These are phyloP conservation scores for Luperina testacea DNA, from an alignment of 2,888 invertebrate genomes.

Conservation along the genomic window DNA sequence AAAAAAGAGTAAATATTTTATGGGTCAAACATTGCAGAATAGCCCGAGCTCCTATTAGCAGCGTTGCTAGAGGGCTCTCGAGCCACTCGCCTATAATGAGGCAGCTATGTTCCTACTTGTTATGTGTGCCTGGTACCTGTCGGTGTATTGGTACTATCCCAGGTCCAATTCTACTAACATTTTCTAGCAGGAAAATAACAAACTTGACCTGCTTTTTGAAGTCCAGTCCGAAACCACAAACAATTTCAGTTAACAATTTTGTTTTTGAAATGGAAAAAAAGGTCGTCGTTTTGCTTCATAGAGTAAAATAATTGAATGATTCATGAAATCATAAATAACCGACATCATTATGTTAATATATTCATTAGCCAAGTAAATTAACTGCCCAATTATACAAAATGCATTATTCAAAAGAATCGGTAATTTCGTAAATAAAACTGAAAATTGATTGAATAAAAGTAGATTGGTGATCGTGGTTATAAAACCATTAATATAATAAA, in stretches of 20 bases:
- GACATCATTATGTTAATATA: slow-evolving; percentile 32
- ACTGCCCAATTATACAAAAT: slow-evolving; percentile 32
- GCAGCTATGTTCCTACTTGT: slow-evolving; percentile 62
- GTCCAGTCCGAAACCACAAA: not conserved
- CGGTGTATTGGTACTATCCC: slow-evolving; percentile 18
- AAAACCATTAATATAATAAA: not conserved
- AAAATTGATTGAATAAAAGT: slow-evolving; percentile 22
- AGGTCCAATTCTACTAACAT: slow-evolving; percentile 11
- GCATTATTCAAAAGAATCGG: slow-evolving; percentile 27
- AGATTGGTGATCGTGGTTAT: not conserved
- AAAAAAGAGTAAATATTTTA: slow-evolving; percentile 53
- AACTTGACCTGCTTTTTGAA: slow-evolving; percentile 12
- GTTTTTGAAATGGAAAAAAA: not conserved
- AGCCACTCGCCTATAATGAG: slow-evolving; percentile 78
- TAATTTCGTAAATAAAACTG: slow-evolving; percentile 17
- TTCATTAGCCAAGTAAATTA: slow-evolving; percentile 29
- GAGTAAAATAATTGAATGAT: slow-evolving; percentile 29
- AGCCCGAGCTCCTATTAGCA: slow-evolving; percentile 70
- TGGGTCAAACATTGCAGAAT: slow-evolving; percentile 67
- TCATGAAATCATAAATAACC: slow-evolving; percentile 20
- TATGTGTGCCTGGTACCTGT: slow-evolving; percentile 52
- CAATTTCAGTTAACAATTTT: not conserved
- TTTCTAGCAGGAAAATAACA: slow-evolving; percentile 20
- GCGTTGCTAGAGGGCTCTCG: slow-evolving; percentile 67
- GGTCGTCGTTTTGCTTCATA: too few species aligned